Evolutionary conservation across 2,888 invertebrate genomes (phyloP).

Genomic region (Empis livida): DNA sequence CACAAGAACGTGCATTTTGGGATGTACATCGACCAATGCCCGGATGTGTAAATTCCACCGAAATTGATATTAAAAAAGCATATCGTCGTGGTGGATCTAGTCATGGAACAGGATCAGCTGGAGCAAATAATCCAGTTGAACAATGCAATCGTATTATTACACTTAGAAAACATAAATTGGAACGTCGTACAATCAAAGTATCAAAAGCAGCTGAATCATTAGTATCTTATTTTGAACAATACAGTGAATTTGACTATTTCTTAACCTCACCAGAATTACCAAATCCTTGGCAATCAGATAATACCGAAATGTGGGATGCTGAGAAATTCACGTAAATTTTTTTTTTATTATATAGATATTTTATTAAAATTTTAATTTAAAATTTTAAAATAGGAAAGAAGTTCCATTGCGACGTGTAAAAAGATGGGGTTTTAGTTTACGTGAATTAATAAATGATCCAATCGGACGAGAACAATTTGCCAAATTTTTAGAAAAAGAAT

Average conservation of each 20-base stretch:
- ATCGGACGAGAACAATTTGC: slow-evolving; percentile 93
- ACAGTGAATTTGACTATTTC: slow-evolving; percentile 92
- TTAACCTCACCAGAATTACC: slow-evolving; percentile 84
- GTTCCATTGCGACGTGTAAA: slow-evolving; percentile 86
- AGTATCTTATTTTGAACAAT: slow-evolving; percentile 88
- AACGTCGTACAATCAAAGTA: slow-evolving; percentile 76
- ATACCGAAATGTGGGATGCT: slow-evolving; percentile 93
- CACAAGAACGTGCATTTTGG: slow-evolving; percentile 99
- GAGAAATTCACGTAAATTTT: slow-evolving; percentile 68
- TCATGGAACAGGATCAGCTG: slow-evolving; percentile 34
- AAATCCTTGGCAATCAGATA: slow-evolving; percentile 96
- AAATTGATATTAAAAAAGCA: slow-evolving; percentile 94
- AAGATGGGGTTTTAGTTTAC: slow-evolving; percentile 93
- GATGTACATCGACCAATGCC: slow-evolving; percentile 99
- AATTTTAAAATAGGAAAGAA: slow-evolving; percentile 55
- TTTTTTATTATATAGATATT: not conserved
- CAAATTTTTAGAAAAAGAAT: slow-evolving; percentile 93
- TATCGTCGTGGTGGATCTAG: slow-evolving; percentile 46
- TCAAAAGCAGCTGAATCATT: slow-evolving; percentile 92
- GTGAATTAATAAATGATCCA: slow-evolving; percentile 89
- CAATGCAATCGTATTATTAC: slow-evolving; percentile 52
- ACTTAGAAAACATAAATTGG: slow-evolving; percentile 62
- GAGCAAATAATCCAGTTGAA: slow-evolving; percentile 35
- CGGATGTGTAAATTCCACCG: slow-evolving; percentile 97
- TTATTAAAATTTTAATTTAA: not conserved